Percentiles rank a stretch among this genome's conserved stretches.
Conservation (phyloP, 2,888 invertebrate species). For the Drosophila glabriapex region DNA sequence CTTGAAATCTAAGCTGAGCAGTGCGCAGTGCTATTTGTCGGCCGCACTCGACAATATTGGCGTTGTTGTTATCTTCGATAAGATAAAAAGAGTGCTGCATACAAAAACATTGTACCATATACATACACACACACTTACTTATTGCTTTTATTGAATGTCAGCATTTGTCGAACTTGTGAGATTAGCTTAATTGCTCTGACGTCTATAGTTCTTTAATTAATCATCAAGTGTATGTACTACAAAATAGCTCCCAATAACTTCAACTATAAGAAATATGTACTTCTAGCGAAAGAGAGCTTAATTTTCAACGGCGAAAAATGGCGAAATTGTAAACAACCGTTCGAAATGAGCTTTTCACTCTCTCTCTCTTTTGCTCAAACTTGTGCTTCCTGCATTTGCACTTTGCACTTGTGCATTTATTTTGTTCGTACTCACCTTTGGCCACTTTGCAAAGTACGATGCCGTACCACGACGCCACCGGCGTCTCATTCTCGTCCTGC, state of each 20-base stretch:
- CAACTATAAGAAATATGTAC: neutral
- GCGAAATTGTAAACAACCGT: neutral
- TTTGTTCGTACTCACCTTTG: constrained; percentile 87
- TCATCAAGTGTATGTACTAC: constrained; percentile 45
- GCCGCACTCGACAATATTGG: constrained; percentile 35
- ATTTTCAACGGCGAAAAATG: neutral
- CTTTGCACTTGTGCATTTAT: constrained; percentile 1
- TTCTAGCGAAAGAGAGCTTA: neutral
- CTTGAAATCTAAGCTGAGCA: constrained; percentile 37
- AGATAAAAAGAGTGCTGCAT: constrained; percentile 41
- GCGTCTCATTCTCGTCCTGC: constrained; percentile 84
- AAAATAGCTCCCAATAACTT: constrained; percentile 7
- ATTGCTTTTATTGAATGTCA: constrained; percentile 67
- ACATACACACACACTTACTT: constrained; percentile 9
- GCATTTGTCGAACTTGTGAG: constrained; percentile 44
- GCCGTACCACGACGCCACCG: constrained; percentile 87
- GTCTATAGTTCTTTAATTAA: constrained; percentile 56
- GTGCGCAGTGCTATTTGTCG: constrained; percentile 47
- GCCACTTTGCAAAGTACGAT: constrained; percentile 90
- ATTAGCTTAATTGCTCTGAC: constrained; percentile 70
- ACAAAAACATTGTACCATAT: constrained; percentile 13
- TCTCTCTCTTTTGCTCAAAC: neutral
- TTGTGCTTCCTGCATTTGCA: constrained; percentile 1
- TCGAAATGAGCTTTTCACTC: constrained; percentile 21
- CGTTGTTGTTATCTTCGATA: constrained; percentile 45